Percentiles rank a stretch among this genome's conserved stretches.
phyloP scores from a whole-genome alignment of 2,113 vertebrate genomes.

The Todiramphus chloris region DNA sequence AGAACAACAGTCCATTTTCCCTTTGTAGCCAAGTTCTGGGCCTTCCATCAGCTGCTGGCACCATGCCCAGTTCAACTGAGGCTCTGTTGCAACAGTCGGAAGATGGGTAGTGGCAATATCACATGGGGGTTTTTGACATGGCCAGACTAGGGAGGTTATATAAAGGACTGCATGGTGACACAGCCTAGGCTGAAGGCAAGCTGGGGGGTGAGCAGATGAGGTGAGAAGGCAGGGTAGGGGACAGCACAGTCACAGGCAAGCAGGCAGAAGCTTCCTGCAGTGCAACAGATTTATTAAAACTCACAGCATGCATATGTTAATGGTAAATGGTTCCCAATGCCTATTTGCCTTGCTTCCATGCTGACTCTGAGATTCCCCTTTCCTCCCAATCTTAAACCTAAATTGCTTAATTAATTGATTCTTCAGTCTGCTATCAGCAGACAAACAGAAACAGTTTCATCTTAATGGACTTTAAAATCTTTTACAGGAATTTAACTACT shows the following conservation, averaged over 20 bases:
- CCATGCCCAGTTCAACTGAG: neutral
- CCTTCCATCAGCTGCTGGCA: neutral
- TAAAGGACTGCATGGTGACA: neutral
- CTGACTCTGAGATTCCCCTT: neutral
- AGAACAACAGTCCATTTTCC: neutral
- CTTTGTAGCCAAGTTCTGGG: neutral
- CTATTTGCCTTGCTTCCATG: neutral
- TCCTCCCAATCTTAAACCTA: neutral
- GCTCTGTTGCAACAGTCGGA: neutral
- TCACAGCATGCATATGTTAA: neutral
- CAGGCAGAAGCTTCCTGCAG: neutral
- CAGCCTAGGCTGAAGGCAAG: neutral
- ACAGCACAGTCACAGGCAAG: neutral
- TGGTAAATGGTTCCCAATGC: neutral
- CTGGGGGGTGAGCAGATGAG: neutral
- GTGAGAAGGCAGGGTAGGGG: neutral
- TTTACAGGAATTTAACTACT: slow-evolving; percentile 9
- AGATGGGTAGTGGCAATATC: neutral
- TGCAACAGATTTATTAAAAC: neutral
- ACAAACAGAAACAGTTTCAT: neutral
- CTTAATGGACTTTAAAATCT: neutral
- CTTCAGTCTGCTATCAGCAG: neutral
- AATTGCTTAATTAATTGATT: neutral
- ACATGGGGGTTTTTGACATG: accelerated
- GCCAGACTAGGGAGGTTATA: too few species aligned